Conservation (phyloP, 2,113 vertebrate species). For the Lampris megalopsis region DNA sequence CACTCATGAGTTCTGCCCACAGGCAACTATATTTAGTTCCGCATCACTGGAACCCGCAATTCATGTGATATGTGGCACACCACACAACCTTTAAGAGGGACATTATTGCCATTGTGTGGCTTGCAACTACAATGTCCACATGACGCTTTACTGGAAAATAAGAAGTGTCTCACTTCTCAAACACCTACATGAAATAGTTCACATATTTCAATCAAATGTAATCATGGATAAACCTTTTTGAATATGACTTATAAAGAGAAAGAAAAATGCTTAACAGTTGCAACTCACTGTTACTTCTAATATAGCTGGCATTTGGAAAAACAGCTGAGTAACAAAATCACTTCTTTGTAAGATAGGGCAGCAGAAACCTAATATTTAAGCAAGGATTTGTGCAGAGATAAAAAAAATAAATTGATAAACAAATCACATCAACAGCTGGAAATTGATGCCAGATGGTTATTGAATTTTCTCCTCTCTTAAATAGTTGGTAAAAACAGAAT, state of each 20-base stretch:
- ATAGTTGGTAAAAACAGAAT: slow-evolving; percentile 58
- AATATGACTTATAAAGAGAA: too few species aligned
- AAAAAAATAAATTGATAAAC: not conserved
- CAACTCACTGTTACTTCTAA: not conserved
- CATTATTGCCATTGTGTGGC: not conserved
- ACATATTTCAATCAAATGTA: too few species aligned
- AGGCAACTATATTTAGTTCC: not conserved
- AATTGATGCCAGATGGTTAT: slow-evolving; percentile 64
- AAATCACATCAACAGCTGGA: slow-evolving; percentile 52
- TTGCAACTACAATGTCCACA: not conserved
- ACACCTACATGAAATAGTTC: too few species aligned
- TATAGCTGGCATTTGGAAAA: not conserved
- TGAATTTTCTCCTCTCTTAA: slow-evolving; percentile 64
- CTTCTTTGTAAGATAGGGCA: slow-evolving; percentile 24
- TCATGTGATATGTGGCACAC: slow-evolving; percentile 6
- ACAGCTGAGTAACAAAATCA: slow-evolving; percentile 24
- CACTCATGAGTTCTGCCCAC: not conserved
- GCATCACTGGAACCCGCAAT: slow-evolving; percentile 19
- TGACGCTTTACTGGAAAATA: too few species aligned
- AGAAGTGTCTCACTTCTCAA: too few species aligned
- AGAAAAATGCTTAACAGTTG: too few species aligned
- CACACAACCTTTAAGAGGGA: not conserved
- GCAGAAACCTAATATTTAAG: slow-evolving; percentile 48
- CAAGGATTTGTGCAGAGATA: slow-evolving; percentile 40
- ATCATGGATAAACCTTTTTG: too few species aligned